Conservation (phyloP, 1,140 invertebrate species). For the Temnothorax curvispinosus region DNA sequence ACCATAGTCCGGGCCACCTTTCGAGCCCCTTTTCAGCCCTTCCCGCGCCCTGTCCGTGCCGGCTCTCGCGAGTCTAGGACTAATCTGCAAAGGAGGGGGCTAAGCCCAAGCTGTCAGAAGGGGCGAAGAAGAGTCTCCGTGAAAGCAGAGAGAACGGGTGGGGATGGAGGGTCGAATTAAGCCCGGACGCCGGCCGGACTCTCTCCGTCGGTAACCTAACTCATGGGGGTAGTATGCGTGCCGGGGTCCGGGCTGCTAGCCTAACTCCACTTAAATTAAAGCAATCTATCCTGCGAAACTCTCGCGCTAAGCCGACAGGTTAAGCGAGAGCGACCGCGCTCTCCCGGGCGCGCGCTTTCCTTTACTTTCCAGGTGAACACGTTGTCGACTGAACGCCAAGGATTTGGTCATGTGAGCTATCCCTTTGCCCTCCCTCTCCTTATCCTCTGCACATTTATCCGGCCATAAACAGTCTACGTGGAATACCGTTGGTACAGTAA, state of each 20-base stretch:
- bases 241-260: slow-evolving; percentile 69
- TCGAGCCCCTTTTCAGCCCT: slow-evolving; percentile 42
- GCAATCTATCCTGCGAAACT: slow-evolving; percentile 83
- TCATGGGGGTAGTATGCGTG: slow-evolving; percentile 70
- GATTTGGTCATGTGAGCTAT: slow-evolving; percentile 59
- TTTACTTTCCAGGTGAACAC: slow-evolving; percentile 73
- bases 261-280: slow-evolving; percentile 84
- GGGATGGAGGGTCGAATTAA: slow-evolving; percentile 74
- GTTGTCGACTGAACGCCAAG: slow-evolving; percentile 66
- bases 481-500: not conserved
- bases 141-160: slow-evolving; percentile 13
- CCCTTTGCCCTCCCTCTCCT: not conserved
- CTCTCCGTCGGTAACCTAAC: slow-evolving; percentile 78
- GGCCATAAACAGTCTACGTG: not conserved
- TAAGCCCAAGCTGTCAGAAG: slow-evolving; percentile 49
- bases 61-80: slow-evolving; percentile 65
- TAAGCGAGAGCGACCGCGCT: slow-evolving; percentile 79
- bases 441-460: not conserved
- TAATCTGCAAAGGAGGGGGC: slow-evolving; percentile 69
- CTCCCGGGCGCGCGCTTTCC: slow-evolving; percentile 63
- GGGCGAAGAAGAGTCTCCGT: slow-evolving; percentile 39
- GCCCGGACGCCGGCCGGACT: slow-evolving; percentile 73
- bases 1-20: slow-evolving; percentile 62
- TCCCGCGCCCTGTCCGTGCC: not conserved
- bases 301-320: slow-evolving; percentile 81